Conservation (phyloP, 2,797 vertebrate species). For the Loris lydekkerianus region DNA sequence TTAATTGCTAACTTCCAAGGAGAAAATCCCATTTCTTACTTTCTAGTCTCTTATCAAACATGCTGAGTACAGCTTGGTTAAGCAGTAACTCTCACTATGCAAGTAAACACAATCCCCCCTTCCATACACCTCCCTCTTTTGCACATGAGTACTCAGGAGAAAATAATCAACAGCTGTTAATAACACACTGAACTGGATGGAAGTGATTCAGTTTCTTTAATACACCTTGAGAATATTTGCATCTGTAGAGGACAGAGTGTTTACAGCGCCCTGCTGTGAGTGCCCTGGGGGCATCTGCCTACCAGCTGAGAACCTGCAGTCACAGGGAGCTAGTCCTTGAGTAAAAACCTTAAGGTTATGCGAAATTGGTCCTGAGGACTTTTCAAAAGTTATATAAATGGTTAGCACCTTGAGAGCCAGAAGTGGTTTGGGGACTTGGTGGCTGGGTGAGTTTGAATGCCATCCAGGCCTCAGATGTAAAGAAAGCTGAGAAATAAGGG, state of each 20-base stretch:
- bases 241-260: constrained; percentile 81
- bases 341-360: constrained; percentile 63
- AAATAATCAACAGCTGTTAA: constrained; percentile 80
- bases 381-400: constrained; percentile 68
- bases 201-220: constrained; percentile 78
- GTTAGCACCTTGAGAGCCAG: constrained; percentile 9
- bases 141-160: constrained; percentile 76
- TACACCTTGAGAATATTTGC: constrained; percentile 84
- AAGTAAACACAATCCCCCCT: constrained; percentile 77
- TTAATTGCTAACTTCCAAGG: constrained; percentile 86
- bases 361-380: constrained; percentile 52
- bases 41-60: constrained; percentile 86
- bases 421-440: constrained; percentile 11
- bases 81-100: constrained; percentile 82
- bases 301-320: constrained; percentile 80
- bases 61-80: constrained; percentile 83
- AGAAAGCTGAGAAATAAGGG: neutral
- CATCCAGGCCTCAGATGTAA: neutral
- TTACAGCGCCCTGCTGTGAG: constrained; percentile 76
- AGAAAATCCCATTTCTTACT: constrained; percentile 79
- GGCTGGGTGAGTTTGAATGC: neutral
- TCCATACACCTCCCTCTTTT: constrained; percentile 6
- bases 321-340: constrained; percentile 65
- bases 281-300: constrained; percentile 61
- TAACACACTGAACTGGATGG: constrained; percentile 83